Conservation (phyloP, 2,113 vertebrate genomes). For the Garra rufa region DNA sequence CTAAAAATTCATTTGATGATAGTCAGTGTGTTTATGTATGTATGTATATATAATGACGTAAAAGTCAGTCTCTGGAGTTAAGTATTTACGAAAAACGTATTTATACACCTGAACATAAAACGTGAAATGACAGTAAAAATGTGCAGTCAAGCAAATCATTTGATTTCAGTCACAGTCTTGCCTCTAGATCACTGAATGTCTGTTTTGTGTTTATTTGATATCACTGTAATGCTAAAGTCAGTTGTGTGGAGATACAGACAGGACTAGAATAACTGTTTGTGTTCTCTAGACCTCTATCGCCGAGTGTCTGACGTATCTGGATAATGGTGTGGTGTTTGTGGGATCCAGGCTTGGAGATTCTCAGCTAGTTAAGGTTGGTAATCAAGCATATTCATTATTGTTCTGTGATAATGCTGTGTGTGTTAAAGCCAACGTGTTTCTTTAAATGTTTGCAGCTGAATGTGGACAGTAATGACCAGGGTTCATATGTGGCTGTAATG, state of each 20-base stretch:
- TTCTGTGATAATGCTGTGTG: neutral
- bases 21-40: no score
- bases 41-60: no score
- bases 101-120: no score
- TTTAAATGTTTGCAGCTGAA: conserved; percentile 81
- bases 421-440: neutral
- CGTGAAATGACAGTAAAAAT: no score
- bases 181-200: no score
- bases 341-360: conserved; percentile 97
- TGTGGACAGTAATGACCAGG: conserved; percentile 97
- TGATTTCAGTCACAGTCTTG: neutral
- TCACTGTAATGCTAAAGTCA: neutral
- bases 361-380: conserved; percentile 92
- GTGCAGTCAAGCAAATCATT: no score
- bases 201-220: neutral
- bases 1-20: no score
- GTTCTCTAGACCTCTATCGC: conserved; percentile 90
- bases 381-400: neutral
- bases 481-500: conserved; percentile 96
- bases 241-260: neutral
- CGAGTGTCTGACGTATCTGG: conserved; percentile 95
- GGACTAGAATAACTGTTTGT: neutral
- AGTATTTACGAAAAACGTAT: no score
- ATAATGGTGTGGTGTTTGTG: conserved; percentile 97
- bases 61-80: no score